Conservation (phyloP, 1,140 invertebrate genomes). For the Littorina saxatilis region DNA sequence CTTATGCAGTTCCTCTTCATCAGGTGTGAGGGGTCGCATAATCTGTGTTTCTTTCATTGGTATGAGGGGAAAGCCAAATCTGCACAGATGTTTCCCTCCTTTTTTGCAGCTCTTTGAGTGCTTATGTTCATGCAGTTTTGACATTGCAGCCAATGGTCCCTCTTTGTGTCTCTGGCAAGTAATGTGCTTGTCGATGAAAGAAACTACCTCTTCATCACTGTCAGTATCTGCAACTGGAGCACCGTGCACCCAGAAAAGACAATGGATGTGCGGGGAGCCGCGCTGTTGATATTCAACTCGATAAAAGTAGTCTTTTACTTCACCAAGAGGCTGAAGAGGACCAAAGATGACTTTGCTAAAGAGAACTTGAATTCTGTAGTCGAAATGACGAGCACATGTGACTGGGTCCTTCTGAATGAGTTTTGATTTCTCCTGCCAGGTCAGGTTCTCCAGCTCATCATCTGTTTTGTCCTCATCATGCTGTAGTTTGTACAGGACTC, state of each 20-base stretch:
- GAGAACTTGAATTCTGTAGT: conserved; percentile 47
- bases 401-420: conserved; percentile 49
- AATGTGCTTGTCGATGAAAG: conserved; percentile 48
- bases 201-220: conserved; percentile 24
- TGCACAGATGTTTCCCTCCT: conserved; percentile 43
- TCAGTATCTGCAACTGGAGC: conserved; percentile 58
- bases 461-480: conserved; percentile 30
- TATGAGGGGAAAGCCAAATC: conserved; percentile 52
- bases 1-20: not conserved
- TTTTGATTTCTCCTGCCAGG: conserved; percentile 40
- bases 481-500: conserved; percentile 40
- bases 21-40: conserved; percentile 33
- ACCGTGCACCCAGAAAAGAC: conserved; percentile 74
- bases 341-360: conserved; percentile 43
- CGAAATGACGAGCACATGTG: too few relatives aligned
- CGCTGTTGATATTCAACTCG: conserved; percentile 76
- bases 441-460: too few relatives aligned
- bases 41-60: conserved; percentile 47
- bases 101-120: conserved; percentile 52
- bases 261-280: conserved; percentile 75
- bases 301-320: conserved; percentile 57
- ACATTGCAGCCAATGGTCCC: conserved; percentile 9
- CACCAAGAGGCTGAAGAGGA: conserved; percentile 42
- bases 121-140: conserved; percentile 48
- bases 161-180: conserved; percentile 38